Evolutionary conservation across 2,113 vertebrate genomes (phyloP), one percentile per base, ranked within the genome.

Genomic region (Cynoglossus semilaevis): DNA sequence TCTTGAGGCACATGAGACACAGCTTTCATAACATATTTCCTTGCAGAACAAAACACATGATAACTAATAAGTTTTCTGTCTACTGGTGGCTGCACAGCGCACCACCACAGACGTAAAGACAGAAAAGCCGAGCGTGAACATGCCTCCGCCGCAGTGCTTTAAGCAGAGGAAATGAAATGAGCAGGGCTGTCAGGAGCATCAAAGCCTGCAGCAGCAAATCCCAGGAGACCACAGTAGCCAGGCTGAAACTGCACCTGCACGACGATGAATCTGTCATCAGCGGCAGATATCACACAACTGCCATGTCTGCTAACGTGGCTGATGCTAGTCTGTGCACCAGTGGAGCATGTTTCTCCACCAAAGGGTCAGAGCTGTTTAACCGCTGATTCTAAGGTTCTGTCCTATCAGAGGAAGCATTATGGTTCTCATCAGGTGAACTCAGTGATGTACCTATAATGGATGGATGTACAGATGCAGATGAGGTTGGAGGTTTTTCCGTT

Each of bases 221-320:
- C 81, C 74, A 40, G 10, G 62, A 74, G 74, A 73, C 35, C 37
- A 7, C 4, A 58, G 64, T 11, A 44, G 67, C 68, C 73, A 55
- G 77, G 70, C 76, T 64, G 50, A 51, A 69, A 76, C 67, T 74
- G 69, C 80, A 81, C 77, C 82, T 75, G 72, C 58, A 67, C 62
- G 17, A 53, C 29, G 8, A 63, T 4, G 19, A 63, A 29, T 71
- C 75, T 76, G 79, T 82, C 77, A 80, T 82, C 72, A 67, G 76
- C 67, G 16, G 45, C 58, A 37, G 56, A 8, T 34, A 63, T 77
- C 78, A 58, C 70, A 70, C 59, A 72, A 51, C 69, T 71, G 70
- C 51, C 64, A 49, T 45, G 59, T 77, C 74, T 77, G 38, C 66
- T 63, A 70, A 56, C 67, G 15, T 66, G 42, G 68, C 40, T 8